phyloP scores from a whole-genome alignment of 2,797 vertebrate genomes.

The Bovichtus diacanthus region DNA sequence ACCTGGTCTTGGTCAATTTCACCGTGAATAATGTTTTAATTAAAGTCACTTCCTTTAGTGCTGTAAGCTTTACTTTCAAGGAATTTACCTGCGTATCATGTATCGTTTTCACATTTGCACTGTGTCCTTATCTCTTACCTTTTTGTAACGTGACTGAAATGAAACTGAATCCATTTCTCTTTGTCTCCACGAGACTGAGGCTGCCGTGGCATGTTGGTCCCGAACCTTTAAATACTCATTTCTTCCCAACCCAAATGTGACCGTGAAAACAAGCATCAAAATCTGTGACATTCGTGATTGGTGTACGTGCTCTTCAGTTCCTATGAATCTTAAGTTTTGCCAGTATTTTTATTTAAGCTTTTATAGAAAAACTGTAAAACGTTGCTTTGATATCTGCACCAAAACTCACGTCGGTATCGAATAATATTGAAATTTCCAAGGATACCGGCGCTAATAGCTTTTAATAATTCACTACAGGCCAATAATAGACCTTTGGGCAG shows the following conservation, averaged over 20 bases:
- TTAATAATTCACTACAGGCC: too few species aligned
- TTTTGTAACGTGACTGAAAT: too few species aligned
- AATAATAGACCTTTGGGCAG: too few species aligned
- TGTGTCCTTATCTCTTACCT: too few species aligned
- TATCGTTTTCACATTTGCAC: neutral
- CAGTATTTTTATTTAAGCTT: neutral
- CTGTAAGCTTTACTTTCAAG: constrained; percentile 47
- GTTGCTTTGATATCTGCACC: neutral
- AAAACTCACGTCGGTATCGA: neutral
- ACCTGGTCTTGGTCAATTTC: constrained; percentile 31
- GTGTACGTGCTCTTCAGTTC: neutral
- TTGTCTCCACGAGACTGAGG: too few species aligned
- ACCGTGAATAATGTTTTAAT: constrained; percentile 47
- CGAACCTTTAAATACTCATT: too few species aligned
- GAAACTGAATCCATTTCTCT: too few species aligned
- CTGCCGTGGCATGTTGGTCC: too few species aligned
- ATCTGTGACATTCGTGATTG: neutral
- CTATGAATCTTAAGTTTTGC: too few species aligned
- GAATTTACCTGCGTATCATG: neutral
- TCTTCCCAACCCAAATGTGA: too few species aligned
- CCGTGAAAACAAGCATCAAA: neutral
- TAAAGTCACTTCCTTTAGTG: constrained; percentile 54
- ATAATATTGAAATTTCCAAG: too few species aligned
- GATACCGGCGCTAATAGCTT: too few species aligned
- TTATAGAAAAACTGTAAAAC: neutral